phyloP scores from a whole-genome alignment of 2,113 vertebrate species.

The Benitochromis conjunctus region DNA sequence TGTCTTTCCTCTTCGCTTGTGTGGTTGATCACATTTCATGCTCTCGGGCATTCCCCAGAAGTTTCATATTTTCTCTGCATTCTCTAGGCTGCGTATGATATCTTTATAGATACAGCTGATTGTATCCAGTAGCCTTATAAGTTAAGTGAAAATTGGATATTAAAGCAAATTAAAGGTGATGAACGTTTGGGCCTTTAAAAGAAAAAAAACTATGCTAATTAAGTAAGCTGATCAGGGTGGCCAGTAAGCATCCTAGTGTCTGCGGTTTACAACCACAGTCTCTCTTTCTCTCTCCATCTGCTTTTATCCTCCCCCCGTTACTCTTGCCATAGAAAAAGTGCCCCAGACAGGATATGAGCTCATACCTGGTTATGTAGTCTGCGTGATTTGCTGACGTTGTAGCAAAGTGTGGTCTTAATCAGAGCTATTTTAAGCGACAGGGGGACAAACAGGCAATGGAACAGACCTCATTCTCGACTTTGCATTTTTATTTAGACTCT shows the following conservation, averaged over 20 bases:
- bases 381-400: slow-evolving; percentile 32
- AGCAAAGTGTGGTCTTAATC: slow-evolving; percentile 38
- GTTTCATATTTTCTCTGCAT: slow-evolving; percentile 12
- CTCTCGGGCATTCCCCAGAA: neutral
- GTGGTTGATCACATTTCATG: neutral
- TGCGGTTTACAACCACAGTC: slow-evolving; percentile 37
- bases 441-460: neutral
- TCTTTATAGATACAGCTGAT: slow-evolving; percentile 4
- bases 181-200: slow-evolving; percentile 8
- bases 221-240: slow-evolving; percentile 30
- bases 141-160: slow-evolving; percentile 17
- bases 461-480: slow-evolving; percentile 7
- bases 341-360: slow-evolving; percentile 74
- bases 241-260: slow-evolving; percentile 19
- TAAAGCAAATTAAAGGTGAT: slow-evolving; percentile 17
- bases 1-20: neutral
- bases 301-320: slow-evolving; percentile 28
- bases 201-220: slow-evolving; percentile 29
- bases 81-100: neutral
- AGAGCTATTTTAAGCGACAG: slow-evolving; percentile 28
- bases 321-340: slow-evolving; percentile 43
- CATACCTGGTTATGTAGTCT: slow-evolving; percentile 53
- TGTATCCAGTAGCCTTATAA: neutral
- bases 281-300: slow-evolving; percentile 42
- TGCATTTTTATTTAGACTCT: slow-evolving; percentile 12